Conservation (phyloP, 1,140 invertebrate species). For the Ceratina calcarata region DNA sequence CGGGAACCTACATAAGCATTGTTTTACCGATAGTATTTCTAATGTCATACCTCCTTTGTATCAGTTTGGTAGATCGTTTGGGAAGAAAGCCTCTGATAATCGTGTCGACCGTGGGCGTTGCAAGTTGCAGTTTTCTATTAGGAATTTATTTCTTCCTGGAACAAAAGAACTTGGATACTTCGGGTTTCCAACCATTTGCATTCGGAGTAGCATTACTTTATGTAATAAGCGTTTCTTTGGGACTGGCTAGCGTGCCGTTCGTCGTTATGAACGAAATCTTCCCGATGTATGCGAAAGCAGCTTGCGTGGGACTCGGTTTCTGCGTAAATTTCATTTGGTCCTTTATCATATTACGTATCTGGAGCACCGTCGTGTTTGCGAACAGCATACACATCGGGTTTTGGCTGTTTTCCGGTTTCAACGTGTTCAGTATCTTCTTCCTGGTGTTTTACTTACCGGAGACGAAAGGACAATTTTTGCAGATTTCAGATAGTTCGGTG, state of each 20-base stretch:
- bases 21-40: neutral
- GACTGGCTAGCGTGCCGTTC: conserved; percentile 27
- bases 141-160: conserved; percentile 30
- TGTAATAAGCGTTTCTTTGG: neutral
- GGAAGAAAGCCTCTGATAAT: conserved; percentile 38
- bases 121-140: neutral
- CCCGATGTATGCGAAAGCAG: conserved; percentile 26
- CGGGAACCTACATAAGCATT: conserved; percentile 3
- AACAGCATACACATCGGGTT: conserved; percentile 14
- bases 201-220: conserved; percentile 19
- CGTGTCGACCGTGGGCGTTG: conserved; percentile 20
- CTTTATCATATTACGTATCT: neutral
- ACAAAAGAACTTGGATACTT: neutral
- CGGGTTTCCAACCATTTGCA: neutral
- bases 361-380: neutral
- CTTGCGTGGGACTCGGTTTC: conserved; percentile 16
- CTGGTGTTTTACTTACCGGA: conserved; percentile 30
- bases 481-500: conserved; percentile 15
- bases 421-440: conserved; percentile 11
- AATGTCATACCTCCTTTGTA: conserved; percentile 3
- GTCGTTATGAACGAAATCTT: conserved; percentile 40
- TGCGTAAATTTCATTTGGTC: neutral
- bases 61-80: conserved; percentile 10
- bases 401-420: conserved; percentile 13
- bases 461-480: conserved; percentile 26